Percentiles rank a stretch among this genome's conserved stretches.
phyloP scores from a whole-genome alignment of 2,113 vertebrate genomes.

The human (Homo sapiens) region DNA sequence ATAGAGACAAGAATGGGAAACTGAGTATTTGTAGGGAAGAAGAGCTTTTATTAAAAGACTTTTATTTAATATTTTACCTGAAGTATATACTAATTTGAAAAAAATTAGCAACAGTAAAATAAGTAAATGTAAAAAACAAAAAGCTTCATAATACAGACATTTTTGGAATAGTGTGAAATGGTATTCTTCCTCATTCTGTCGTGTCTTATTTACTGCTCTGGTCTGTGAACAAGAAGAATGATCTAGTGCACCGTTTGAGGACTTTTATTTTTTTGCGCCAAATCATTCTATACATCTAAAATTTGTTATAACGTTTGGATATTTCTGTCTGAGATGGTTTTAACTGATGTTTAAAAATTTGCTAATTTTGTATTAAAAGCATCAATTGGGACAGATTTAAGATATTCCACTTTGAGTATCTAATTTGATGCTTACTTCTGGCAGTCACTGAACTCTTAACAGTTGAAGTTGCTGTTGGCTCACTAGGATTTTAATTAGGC shows the following conservation, averaged over 20 bases:
- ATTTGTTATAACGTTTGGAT: background rate
- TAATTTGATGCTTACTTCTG: background rate
- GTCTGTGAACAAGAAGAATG: background rate
- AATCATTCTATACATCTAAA: slow-evolving; percentile 37
- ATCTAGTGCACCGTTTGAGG: background rate
- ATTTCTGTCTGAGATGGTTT: background rate
- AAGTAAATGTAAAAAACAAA: background rate
- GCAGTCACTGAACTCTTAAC: background rate
- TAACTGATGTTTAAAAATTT: background rate
- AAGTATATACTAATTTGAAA: background rate
- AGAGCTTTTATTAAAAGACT: background rate
- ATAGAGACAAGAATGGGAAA: background rate
- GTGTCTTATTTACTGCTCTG: background rate
- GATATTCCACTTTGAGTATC: background rate
- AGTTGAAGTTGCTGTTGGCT: background rate
- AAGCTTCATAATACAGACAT: background rate
- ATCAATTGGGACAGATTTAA: background rate
- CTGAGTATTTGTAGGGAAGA: background rate
- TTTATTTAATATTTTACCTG: background rate
- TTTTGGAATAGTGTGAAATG: background rate
- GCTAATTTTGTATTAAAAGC: background rate
- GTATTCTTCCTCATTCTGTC: background rate
- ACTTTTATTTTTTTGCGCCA: background rate
- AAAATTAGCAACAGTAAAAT: slow-evolving; percentile 1
- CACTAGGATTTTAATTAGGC: slow-evolving; percentile 11